Conservation (phyloP, 1,140 invertebrate species). For the Trichonephila clavipes region DNA sequence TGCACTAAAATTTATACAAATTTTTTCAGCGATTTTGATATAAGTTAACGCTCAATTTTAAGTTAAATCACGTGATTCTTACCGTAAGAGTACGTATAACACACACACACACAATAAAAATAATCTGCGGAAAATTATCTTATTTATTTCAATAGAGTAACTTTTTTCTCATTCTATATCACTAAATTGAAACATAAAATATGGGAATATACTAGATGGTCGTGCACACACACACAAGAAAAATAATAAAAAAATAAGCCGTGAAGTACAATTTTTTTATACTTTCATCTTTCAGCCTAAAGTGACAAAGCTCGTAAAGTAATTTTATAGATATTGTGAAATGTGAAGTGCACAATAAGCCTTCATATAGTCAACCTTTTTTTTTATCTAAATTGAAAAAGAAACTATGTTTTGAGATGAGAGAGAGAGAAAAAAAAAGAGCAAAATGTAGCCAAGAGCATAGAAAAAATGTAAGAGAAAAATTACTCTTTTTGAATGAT, state of each 20-base stretch:
- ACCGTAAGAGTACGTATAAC: too few relatives aligned
- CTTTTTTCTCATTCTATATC: background rate
- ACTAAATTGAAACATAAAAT: background rate
- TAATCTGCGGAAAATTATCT: background rate
- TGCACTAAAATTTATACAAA: too few relatives aligned
- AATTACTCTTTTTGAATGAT: constrained; percentile 7
- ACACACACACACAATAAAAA: too few relatives aligned
- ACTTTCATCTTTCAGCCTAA: background rate
- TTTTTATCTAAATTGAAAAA: constrained; percentile 60
- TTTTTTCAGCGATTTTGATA: too few relatives aligned
- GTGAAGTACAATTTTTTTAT: background rate
- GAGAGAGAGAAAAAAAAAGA: constrained; percentile 54
- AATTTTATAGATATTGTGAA: constrained; percentile 38
- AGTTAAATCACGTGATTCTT: too few relatives aligned
- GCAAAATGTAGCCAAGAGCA: too few relatives aligned
- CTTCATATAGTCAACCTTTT: constrained; percentile 16
- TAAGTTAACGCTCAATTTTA: too few relatives aligned
- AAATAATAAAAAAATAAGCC: background rate
- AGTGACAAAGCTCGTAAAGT: constrained; percentile 22
- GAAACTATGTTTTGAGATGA: constrained; percentile 2
- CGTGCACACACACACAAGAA: too few relatives aligned
- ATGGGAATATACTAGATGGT: too few relatives aligned
- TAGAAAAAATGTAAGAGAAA: constrained; percentile 44
- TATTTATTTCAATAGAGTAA: background rate
- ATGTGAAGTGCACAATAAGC: constrained; percentile 28